Base-by-base conservation (phyloP, 2,888 invertebrate species). In the Caenorhabditis sp. region DNA sequence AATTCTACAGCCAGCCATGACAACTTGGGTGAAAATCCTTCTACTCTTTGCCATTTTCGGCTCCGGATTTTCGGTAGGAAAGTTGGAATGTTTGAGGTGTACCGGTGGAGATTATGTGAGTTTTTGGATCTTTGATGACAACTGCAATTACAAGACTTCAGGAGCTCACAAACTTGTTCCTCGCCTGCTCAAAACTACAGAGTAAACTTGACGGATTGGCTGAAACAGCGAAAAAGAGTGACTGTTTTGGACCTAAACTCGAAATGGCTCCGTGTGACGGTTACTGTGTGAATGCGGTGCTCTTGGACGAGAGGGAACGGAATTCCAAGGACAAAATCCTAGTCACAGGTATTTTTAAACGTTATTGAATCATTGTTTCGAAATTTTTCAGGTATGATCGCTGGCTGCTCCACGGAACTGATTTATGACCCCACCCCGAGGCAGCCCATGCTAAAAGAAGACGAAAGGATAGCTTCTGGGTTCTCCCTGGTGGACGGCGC, bases 361-460 rank as follows among this genome's bases (percentile, higher is more conserved):
- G 14, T 44, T 16, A 7, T n/a, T 6, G 19, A 19, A n/a, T 47
- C n/a, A 47, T 19, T 47, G 47, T 47, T 47, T 19, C 4, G 16
- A 14, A 44, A 1, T n/a, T 47, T 47, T 47, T 10, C 19, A 47
- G 47, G 47, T 19, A 47, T 47, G 7, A 47, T 47, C 10, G 47
- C 47, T 47, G 47, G 47, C n/a, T 47, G 47, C 19, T 47, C 47
- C 47, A n/a, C 47, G 7, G 47, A 47, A 19, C 47, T 47, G 47
- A 47, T 19, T 47, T n/a, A n/a, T n/a, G n/a, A n/a, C n/a, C 47
- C 47, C 5, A 19, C 5, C 10, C n/a, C 47, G 19, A n/a, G 47
- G 19, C n/a, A n/a, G 5, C 19, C 19, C 1, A 19, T 47, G 6
- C 0, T 47, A 10, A 38, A 5, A 2, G 38, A 12, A 10, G 38